Base-by-base conservation (phyloP, 2,797 vertebrate genomes). In the Delichon dasypus region DNA sequence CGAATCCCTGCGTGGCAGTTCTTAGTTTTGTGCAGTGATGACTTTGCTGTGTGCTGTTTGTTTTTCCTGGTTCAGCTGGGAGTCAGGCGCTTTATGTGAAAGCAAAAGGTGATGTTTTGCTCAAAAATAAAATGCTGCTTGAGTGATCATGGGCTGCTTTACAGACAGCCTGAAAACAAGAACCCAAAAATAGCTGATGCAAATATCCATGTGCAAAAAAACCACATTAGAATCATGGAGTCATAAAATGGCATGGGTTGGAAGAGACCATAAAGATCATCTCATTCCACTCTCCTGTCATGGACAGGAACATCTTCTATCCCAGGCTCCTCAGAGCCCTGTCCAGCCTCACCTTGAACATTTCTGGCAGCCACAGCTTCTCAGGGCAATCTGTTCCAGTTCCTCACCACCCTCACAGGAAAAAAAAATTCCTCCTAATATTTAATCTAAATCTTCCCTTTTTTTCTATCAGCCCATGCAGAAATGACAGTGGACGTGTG, bases 1-100 rank as follows among this genome's bases (percentile, higher is more conserved):
- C 58, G 44, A 82, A 87, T 50, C 85, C 76, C 53, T n/a, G 18
- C 1, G 5, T 17, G 38, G 53, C 44, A 45, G 34, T 4, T 70
- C 67, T 45, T 8, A 22, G 66, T n/a, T 92, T 45, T 26, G 53
- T 0, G 0, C n/a, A 29, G 86, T 0, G 4, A 78, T 4, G 20
- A 48, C 48, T 84, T 84, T 85, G 55, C 66, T 60, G 55, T 4
- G 14, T 1, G 14, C n/a, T 84, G 77, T 85, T 90, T 89, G 76
- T 36, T 95, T 92, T 94, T 92, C 92, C 84, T 60, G 78, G 86
- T 90, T 95, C 87, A 92, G 32, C 53, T 64, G 84, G 40, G 51
- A 87, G 74, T 82, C 92, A 85, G 65, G 72, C 1, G 2, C 61
- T 76, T 67, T 17, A 12, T 40, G 61, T 48, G 62, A 77, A 95